phyloP scores from a whole-genome alignment of 2,797 vertebrate genomes.

The Pteronotus mesoamericanus region DNA sequence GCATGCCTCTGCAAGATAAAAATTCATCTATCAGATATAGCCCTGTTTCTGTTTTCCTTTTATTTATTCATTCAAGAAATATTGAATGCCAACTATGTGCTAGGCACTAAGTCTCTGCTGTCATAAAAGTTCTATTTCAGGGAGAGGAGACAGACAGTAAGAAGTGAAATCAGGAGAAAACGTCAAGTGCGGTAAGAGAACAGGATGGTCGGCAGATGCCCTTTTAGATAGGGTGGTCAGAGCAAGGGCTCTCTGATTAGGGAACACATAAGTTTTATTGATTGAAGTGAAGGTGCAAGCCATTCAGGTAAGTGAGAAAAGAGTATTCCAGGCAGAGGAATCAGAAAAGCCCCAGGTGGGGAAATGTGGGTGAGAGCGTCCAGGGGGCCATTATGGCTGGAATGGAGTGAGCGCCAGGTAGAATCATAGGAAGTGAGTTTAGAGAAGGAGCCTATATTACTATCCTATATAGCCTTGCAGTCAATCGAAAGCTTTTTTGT shows the following conservation, averaged over 20 bases:
- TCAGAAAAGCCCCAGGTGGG: neutral
- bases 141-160: neutral
- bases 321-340: neutral
- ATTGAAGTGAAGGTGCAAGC: neutral
- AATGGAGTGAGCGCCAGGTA: neutral
- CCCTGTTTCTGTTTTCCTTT: neutral
- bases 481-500: neutral
- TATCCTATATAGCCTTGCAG: too few species aligned
- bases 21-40: neutral
- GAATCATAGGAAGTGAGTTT: neutral
- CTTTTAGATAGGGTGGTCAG: neutral
- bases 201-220: rapidly evolving
- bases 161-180: neutral
- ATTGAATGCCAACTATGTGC: neutral
- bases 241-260: neutral
- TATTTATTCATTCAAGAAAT: neutral
- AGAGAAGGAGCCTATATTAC: neutral
- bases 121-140: neutral
- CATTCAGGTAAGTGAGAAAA: neutral
- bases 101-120: neutral
- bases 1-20: neutral
- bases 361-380: neutral
- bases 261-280: neutral
- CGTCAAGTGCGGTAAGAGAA: neutral
- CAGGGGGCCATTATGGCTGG: neutral